These are phyloP conservation scores for Athalia rosae DNA, from an alignment of 2,888 invertebrate species.

Conservation along the genomic window DNA sequence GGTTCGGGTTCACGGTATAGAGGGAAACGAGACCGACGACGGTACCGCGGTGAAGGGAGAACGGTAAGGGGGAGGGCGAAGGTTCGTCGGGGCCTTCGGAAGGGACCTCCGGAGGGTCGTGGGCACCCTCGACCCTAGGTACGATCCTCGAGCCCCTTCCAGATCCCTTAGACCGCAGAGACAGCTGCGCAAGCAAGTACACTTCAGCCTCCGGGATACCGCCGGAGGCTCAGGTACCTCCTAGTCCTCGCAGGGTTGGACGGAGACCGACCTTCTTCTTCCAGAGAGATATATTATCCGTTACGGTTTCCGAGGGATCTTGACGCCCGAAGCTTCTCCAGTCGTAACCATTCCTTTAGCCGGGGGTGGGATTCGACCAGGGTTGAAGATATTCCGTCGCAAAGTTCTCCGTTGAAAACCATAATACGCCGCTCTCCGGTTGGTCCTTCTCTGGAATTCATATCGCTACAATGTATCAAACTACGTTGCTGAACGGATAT, in stretches of 20 bases:
- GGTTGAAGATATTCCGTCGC: not conserved
- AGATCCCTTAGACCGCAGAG: constrained; percentile 58
- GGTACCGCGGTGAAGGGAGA: not conserved
- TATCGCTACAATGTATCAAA: not conserved
- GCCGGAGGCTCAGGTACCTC: constrained; percentile 36
- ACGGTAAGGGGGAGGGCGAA: not conserved
- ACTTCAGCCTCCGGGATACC: constrained; percentile 38
- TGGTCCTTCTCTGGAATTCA: not conserved
- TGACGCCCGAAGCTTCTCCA: constrained; percentile 4
- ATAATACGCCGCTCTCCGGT: not conserved
- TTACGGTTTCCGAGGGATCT: constrained; percentile 42
- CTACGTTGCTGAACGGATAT: not conserved
- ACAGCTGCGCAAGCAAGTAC: constrained; percentile 66
- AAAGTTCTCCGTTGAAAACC: not conserved
- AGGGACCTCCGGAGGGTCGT: constrained; percentile 27
- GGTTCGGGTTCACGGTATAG: constrained; percentile 20
- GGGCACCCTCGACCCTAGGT: constrained; percentile 31
- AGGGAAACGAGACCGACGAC: not conserved
- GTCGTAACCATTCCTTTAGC: not conserved
- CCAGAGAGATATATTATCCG: constrained; percentile 34
- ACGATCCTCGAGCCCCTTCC: constrained; percentile 52
- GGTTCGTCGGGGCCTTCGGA: constrained; percentile 34
- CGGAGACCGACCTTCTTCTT: constrained; percentile 29
- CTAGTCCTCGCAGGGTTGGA: constrained; percentile 12
- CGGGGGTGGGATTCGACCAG: constrained; percentile 8